A percentile compares a stretch with the other conserved stretches of the same genome.
phyloP scores from a whole-genome alignment of 2,113 vertebrate genomes.

The Rattus rattus region DNA sequence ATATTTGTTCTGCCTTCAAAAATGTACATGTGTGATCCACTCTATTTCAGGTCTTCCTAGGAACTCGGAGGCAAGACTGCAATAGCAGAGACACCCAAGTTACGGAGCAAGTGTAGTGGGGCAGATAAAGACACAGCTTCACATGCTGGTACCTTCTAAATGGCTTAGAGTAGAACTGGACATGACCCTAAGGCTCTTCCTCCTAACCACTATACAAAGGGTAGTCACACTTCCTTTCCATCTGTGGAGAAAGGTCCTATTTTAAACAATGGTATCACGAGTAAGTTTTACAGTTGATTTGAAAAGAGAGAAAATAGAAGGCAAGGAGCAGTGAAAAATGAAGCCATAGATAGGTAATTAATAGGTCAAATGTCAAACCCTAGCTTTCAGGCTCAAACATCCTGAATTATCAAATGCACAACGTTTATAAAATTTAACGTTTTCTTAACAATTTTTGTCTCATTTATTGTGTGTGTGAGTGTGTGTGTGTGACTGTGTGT shows the following conservation, averaged over 20 bases:
- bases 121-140: not conserved
- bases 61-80: slow-evolving; percentile 22
- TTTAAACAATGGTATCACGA: not conserved
- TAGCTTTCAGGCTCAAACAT: not conserved
- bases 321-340: not conserved
- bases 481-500: not conserved
- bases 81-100: not conserved
- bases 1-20: slow-evolving; percentile 53
- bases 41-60: slow-evolving; percentile 36
- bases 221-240: not conserved
- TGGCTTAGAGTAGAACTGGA: fast-evolving
- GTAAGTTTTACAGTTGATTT: not conserved
- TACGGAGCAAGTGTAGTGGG: not conserved
- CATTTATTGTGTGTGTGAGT: not conserved
- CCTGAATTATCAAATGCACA: not conserved
- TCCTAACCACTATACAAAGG: not conserved
- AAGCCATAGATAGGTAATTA: too few species aligned
- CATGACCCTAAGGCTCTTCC: not conserved
- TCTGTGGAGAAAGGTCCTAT: not conserved
- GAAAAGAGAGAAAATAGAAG: not conserved
- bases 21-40: not conserved
- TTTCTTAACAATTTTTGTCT: not conserved
- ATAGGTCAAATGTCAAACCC: not conserved
- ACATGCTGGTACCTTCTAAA: not conserved
- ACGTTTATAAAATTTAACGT: not conserved